Evolutionary conservation across 2,113 vertebrate genomes (phyloP), one percentile per base, ranked within the genome.

Genomic region (Peromyscus maniculatus): DNA sequence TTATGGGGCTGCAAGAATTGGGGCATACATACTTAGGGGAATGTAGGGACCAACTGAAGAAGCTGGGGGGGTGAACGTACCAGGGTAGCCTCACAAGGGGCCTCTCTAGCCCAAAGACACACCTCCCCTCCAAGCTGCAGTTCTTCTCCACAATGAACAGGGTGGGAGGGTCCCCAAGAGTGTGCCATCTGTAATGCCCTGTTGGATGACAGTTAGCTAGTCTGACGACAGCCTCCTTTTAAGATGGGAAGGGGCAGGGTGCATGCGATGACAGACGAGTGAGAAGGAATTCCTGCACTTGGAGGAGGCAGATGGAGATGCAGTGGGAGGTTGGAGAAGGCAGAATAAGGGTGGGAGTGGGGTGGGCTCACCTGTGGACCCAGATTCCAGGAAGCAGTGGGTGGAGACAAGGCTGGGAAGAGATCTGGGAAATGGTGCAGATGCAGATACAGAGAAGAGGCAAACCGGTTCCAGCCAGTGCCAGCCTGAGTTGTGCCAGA

Each of bases 401-500:
- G 46, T 67, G 74, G 86, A 67, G 82, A 16, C 8, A 33, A 43
- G 9, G 87, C 19, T 7, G 22, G n/a, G 78, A 64, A n/a, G 21
- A 31, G 36, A 13, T 11, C 26, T 49, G 39, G 39, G 55, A 43
- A 31, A 1, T 15, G 39, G 31, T 22, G 21, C 62, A 66, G 16
- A 52, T 2, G 1, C n/a, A 7, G 31, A 19, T 17, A 16, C 6
- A 43, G 75, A 83, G 64, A 52, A n/a, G 59, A 15, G 5, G 52
- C 0, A 72, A 66, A 6, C 31, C 1, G 0, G 0, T 5, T 26
- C 26, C 52, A 62, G 33, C 9, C 39, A 0, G 0, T 13, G 26
- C 26, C 52, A 62, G 21, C 13, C 57, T 31, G 43, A 57, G 87
- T 4, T 3, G 2, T 26, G 31, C 10, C 49, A 36, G 10, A 55